Base-by-base conservation (phyloP, 2,888 invertebrate genomes). In the Andrena trimmerana region DNA sequence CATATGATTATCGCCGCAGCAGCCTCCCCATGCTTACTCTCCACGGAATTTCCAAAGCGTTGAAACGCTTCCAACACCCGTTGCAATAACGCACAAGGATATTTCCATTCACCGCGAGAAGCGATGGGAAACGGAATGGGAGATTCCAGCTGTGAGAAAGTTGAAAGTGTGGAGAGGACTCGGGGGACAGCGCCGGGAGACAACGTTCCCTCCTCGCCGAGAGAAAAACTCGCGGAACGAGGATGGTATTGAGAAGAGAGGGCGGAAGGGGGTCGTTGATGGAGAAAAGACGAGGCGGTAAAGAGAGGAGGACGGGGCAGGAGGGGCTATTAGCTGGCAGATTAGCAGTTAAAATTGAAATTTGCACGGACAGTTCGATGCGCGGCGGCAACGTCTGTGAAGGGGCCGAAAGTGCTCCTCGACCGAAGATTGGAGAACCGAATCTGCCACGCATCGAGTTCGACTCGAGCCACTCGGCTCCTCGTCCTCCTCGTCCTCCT, bases 331-430 rank as follows among this genome's bases (percentile, higher is more conserved):
- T 93, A 94, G 92, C 92, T 92, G 92, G 93, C 91, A 93, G 93
- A 93, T 94, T 94, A 94, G 93, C 94, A 93, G 94, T 93, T 93
- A 93, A 94, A 93, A 93, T 93, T 93, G 94, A 93, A 93, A 94
- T 94, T 94, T 94, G 93, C 94, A 94, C 93, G 93, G 94, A 91
- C 92, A 92, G 92, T 93, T 93, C 92, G 93, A 91, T 92, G 92
- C 91, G 90, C 91, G 95, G 95, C 95, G 95, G 93, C 95, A 95
- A 13, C 94, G 0, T 95, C 95, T 10, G 57, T 57, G 95, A 95
- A 90, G 90, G 86, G 89, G 57, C 69, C 78, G 78, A 86, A 86
- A 82, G 80, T 78, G 86, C 65, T 85, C 78, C 68, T 68, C 73
- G 52, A 60, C 54, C 84, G 90, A 86, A 92, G 92, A 93, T 93